A percentile compares a stretch with the other conserved stretches of the same genome.
phyloP scores from a whole-genome alignment of 2,888 invertebrate genomes.

The Heliconius erato region DNA sequence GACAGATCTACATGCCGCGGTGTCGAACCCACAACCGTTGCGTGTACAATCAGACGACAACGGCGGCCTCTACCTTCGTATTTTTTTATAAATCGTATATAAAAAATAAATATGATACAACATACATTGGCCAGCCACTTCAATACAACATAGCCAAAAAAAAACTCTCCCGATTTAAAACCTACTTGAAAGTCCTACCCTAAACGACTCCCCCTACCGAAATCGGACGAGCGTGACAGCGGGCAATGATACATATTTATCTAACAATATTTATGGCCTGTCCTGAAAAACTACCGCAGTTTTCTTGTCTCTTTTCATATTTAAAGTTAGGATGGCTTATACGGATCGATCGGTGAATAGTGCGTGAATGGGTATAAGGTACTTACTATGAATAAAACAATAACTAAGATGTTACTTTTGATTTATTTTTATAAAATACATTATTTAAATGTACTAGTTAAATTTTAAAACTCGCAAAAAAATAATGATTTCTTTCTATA shows the following conservation, averaged over 20 bases:
- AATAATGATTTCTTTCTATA: too few relatives aligned
- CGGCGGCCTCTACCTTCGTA: too few relatives aligned
- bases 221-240: slow-evolving; percentile 68
- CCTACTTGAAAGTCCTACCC: slow-evolving; percentile 72
- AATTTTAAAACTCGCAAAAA: neutral
- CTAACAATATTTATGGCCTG: slow-evolving; percentile 80
- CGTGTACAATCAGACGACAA: too few relatives aligned
- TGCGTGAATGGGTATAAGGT: slow-evolving; percentile 65
- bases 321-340: slow-evolving; percentile 79
- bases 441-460: neutral
- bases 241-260: slow-evolving; percentile 84
- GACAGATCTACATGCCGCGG: too few relatives aligned
- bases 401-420: slow-evolving; percentile 43
- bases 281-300: slow-evolving; percentile 71
- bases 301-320: slow-evolving; percentile 75
- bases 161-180: slow-evolving; percentile 55
- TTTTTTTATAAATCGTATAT: too few relatives aligned
- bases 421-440: slow-evolving; percentile 22
- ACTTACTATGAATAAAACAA: slow-evolving; percentile 62
- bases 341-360: slow-evolving; percentile 65
- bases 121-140: too few relatives aligned
- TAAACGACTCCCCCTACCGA: slow-evolving; percentile 62
- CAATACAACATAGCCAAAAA: neutral
- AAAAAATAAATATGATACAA: too few relatives aligned
- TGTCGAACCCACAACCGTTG: too few relatives aligned